phyloP scores from a whole-genome alignment of 2,888 invertebrate genomes.

The Poecilus cupreus region DNA sequence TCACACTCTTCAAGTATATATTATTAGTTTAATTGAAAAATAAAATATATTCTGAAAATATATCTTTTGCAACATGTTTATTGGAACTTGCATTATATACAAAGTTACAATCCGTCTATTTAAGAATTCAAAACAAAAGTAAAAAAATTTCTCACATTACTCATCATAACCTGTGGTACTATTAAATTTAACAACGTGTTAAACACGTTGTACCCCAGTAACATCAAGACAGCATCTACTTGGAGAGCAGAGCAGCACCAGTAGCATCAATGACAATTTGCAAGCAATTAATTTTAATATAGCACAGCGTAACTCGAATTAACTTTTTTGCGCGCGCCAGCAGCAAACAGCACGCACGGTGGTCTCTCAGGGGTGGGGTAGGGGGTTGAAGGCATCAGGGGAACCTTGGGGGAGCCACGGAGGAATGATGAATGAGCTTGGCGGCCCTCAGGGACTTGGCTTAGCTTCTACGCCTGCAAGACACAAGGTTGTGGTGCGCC shows the following conservation, averaged over 20 bases:
- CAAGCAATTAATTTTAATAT: slow-evolving; percentile 59
- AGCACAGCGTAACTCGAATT: slow-evolving; percentile 49
- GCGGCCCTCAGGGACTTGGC: slow-evolving; percentile 3
- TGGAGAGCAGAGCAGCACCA: background rate
- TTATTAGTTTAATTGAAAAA: too few species aligned
- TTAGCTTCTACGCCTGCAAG: background rate
- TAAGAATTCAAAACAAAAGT: too few species aligned
- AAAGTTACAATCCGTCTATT: too few species aligned
- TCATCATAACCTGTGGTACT: background rate
- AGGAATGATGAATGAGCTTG: slow-evolving; percentile 49
- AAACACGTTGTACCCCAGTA: slow-evolving; percentile 37
- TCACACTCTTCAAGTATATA: too few species aligned
- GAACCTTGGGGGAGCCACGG: background rate
- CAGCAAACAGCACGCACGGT: background rate
- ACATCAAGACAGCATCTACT: slow-evolving; percentile 7
- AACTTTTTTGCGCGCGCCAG: slow-evolving; percentile 39
- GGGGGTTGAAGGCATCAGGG: background rate
- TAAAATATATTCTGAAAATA: too few species aligned
- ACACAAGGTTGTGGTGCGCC: slow-evolving; percentile 1
- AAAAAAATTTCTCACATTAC: background rate
- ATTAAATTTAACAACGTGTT: slow-evolving; percentile 52
- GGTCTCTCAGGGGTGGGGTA: background rate
- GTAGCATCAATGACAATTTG: slow-evolving; percentile 56
- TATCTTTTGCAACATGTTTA: too few species aligned
- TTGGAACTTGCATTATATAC: too few species aligned